Evolutionary conservation across 2,888 invertebrate genomes (phyloP).

Genomic region (Amiota mariae): DNA sequence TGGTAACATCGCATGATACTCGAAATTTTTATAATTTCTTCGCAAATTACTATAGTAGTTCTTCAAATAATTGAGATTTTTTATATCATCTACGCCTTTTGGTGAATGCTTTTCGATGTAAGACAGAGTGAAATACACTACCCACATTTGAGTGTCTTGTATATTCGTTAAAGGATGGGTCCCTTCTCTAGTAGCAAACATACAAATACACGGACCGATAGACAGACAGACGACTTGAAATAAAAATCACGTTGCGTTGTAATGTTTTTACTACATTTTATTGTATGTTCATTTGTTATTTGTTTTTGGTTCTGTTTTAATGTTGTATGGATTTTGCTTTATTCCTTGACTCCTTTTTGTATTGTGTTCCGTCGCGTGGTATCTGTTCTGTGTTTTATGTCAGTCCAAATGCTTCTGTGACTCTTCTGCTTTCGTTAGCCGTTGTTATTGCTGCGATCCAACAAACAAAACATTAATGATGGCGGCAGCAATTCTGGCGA

Average conservation of each 20-base stretch:
- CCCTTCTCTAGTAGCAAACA: too few species aligned
- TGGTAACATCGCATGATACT: too few species aligned
- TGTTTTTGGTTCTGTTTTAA: neutral
- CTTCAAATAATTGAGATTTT: too few species aligned
- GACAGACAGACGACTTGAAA: constrained; percentile 35
- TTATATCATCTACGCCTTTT: too few species aligned
- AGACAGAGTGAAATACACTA: too few species aligned
- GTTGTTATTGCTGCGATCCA: constrained; percentile 8
- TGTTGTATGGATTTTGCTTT: neutral
- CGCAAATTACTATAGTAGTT: too few species aligned
- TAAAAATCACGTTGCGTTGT: constrained; percentile 2
- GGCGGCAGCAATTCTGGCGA: constrained; percentile 12
- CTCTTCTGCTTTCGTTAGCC: neutral
- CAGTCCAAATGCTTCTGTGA: neutral
- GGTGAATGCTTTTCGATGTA: too few species aligned
- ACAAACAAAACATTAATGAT: neutral
- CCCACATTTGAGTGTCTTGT: too few species aligned
- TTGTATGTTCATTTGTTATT: neutral
- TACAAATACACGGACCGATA: too few species aligned
- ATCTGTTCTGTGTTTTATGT: constrained; percentile 9
- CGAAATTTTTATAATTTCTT: too few species aligned
- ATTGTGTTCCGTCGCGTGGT: neutral
- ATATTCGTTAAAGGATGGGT: too few species aligned
- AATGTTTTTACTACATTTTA: neutral
- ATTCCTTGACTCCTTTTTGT: neutral